These are phyloP conservation scores for Ceriagrion tenellum DNA, from an alignment of 2,888 invertebrate genomes.

Conservation along the genomic window DNA sequence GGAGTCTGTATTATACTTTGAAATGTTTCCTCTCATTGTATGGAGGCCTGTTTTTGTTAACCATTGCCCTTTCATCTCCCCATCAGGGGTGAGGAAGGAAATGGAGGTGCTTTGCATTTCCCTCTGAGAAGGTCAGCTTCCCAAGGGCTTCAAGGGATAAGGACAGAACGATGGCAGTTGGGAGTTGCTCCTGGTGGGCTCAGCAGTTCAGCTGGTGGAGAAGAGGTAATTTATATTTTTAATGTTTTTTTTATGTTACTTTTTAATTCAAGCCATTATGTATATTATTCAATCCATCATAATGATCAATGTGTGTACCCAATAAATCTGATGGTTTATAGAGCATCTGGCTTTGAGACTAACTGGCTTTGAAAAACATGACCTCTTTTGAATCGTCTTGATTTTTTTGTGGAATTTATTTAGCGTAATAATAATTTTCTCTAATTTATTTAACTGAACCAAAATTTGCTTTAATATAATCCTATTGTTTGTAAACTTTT, in stretches of 20 bases:
- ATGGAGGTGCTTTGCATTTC: slow-evolving; percentile 59
- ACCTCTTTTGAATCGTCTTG: too few relatives aligned
- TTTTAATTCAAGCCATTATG: not conserved
- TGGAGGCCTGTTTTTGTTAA: too few relatives aligned
- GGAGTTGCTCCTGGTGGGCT: slow-evolving; percentile 55
- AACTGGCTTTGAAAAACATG: too few relatives aligned
- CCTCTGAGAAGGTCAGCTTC: slow-evolving; percentile 54
- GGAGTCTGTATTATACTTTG: too few relatives aligned
- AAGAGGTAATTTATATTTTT: slow-evolving; percentile 12
- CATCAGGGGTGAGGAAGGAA: slow-evolving; percentile 46
- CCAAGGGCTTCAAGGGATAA: slow-evolving; percentile 54
- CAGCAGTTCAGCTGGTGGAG: slow-evolving; percentile 57
- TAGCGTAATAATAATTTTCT: too few relatives aligned
- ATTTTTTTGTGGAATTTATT: too few relatives aligned
- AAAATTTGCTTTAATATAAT: too few relatives aligned
- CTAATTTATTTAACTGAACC: too few relatives aligned
- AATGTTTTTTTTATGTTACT: not conserved
- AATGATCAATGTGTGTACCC: not conserved
- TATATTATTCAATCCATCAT: not conserved
- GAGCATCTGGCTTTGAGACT: too few relatives aligned
- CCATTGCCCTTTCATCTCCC: not conserved
- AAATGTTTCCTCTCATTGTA: too few relatives aligned
- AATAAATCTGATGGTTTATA: too few relatives aligned
- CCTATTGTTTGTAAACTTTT: too few relatives aligned
- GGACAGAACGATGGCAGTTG: slow-evolving; percentile 46